Conservation (phyloP, 2,113 vertebrate genomes). For the Mus pahari region DNA sequence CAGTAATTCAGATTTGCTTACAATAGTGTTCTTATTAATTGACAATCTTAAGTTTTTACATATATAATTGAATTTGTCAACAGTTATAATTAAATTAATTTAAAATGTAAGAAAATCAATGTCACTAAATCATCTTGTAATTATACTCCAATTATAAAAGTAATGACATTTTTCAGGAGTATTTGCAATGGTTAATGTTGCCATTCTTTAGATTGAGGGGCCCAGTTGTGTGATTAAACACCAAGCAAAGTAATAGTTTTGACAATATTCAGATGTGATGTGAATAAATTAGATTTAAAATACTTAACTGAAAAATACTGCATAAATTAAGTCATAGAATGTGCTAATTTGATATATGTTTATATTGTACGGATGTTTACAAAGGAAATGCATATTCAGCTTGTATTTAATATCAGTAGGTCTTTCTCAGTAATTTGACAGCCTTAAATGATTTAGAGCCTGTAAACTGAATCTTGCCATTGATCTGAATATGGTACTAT, state of each 20-base stretch:
- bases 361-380: not conserved
- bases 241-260: not conserved
- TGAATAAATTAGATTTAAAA: constrained; percentile 16
- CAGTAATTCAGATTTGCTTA: not conserved
- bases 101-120: constrained; percentile 1
- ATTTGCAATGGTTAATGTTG: not conserved
- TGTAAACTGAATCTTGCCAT: not conserved
- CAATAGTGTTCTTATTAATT: not conserved
- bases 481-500: not conserved
- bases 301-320: not conserved
- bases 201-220: not conserved
- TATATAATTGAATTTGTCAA: not conserved
- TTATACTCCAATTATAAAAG: constrained; percentile 38
- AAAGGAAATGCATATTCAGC: not conserved
- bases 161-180: not conserved
- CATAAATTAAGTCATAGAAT: not conserved
- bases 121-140: constrained; percentile 1
- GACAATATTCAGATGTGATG: not conserved
- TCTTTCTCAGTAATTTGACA: not conserved
- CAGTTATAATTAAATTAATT: not conserved
- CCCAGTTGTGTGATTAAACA: constrained; percentile 1
- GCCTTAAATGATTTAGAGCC: not conserved
- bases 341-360: not conserved
- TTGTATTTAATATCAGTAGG: not conserved
- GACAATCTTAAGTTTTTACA: not conserved